Evolutionary conservation across 2,797 vertebrate genomes (phyloP).

Genomic region (Rousettus madagascariensis): DNA sequence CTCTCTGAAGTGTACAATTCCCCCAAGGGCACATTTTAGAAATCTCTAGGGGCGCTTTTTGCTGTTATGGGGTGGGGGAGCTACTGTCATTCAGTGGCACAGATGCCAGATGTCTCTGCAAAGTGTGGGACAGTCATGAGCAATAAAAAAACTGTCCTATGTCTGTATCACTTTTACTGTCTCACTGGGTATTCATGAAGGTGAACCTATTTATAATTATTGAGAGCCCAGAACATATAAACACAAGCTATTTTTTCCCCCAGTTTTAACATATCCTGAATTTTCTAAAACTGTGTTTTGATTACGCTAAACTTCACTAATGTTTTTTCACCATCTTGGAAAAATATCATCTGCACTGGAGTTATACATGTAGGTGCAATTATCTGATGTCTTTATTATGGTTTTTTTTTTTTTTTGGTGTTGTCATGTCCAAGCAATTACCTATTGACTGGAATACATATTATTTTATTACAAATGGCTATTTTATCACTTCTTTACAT

Average conservation of each 20-base stretch:
- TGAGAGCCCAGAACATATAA: background rate
- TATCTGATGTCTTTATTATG: background rate
- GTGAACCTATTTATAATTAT: background rate
- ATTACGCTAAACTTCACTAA: background rate
- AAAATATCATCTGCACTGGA: background rate
- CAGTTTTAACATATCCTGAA: background rate
- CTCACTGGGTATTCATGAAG: background rate
- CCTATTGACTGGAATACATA: background rate
- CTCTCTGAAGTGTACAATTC: background rate
- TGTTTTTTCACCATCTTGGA: background rate
- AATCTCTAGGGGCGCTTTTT: background rate
- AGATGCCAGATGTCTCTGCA: background rate
- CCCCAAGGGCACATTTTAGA: background rate
- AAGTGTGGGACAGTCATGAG: background rate
- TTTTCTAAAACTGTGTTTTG: slow-evolving; percentile 1
- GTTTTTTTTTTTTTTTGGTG: background rate
- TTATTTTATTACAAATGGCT: background rate
- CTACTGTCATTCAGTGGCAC: background rate
- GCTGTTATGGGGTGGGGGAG: background rate
- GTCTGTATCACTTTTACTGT: background rate
- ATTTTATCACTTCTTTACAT: background rate
- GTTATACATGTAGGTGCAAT: background rate
- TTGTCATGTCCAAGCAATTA: slow-evolving; percentile 22
- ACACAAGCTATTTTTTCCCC: background rate
- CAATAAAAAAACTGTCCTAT: background rate